phyloP scores from a whole-genome alignment of 2,797 vertebrate species.

The Hydrophis major region DNA sequence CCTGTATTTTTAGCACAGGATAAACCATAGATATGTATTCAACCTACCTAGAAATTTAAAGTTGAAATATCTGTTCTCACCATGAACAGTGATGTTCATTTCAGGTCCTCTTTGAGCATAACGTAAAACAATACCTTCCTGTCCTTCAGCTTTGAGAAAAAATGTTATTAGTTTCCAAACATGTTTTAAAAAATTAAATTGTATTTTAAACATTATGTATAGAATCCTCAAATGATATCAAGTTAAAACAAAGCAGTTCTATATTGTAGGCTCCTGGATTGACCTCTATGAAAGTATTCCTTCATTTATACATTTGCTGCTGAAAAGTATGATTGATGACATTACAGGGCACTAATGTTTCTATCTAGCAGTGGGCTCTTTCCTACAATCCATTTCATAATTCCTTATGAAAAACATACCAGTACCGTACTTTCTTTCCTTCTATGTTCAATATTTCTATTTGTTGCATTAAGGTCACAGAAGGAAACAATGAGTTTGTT shows the following conservation, averaged over 20 bases:
- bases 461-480: not conserved
- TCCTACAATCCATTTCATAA: not conserved
- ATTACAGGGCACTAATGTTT: not conserved
- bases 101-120: not conserved
- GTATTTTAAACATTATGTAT: slow-evolving; percentile 30
- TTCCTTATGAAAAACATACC: not conserved
- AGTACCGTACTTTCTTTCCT: not conserved
- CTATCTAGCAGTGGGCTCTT: not conserved
- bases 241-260: slow-evolving; percentile 7
- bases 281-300: not conserved
- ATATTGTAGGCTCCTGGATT: not conserved
- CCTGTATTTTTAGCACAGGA: slow-evolving; percentile 39
- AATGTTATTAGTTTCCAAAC: slow-evolving; percentile 41
- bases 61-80: not conserved
- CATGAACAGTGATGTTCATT: not conserved
- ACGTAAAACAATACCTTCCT: not conserved
- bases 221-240: slow-evolving; percentile 44
- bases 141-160: slow-evolving; percentile 19
- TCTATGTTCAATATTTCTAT: not conserved
- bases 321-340: not conserved
- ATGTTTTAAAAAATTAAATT: not conserved
- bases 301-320: not conserved
- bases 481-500: not conserved
- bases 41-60: slow-evolving; percentile 21
- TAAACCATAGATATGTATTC: not conserved